Evolutionary conservation across 2,797 vertebrate genomes (phyloP).

Genomic region (Acrossocheilus wenchowensis): DNA sequence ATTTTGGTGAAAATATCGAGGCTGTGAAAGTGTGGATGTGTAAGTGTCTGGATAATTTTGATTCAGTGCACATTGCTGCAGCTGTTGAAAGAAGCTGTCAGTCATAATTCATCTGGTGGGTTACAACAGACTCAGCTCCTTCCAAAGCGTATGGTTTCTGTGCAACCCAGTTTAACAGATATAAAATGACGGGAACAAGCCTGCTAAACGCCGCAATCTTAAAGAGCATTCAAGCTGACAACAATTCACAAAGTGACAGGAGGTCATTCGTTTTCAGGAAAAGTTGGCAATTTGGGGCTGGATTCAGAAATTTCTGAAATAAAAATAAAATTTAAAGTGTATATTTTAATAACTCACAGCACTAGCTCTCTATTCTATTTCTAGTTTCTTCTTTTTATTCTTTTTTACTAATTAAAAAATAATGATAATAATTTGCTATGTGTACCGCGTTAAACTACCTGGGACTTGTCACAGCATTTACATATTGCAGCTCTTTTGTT

Average conservation of each 20-base stretch:
- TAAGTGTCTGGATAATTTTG: constrained; percentile 14
- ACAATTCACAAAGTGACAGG: background rate
- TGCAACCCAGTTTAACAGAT: background rate
- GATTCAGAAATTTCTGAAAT: background rate
- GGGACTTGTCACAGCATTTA: background rate
- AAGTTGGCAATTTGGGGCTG: background rate
- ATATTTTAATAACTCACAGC: background rate
- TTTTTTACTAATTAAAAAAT: too few relatives aligned
- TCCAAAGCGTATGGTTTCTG: constrained; percentile 23
- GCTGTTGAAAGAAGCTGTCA: constrained; percentile 37
- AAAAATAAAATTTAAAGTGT: background rate
- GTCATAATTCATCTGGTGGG: constrained; percentile 10
- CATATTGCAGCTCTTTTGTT: background rate
- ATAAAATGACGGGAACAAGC: background rate
- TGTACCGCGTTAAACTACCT: background rate
- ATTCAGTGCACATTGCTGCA: background rate
- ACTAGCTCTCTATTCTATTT: background rate
- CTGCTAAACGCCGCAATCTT: background rate
- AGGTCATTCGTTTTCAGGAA: background rate
- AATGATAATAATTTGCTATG: too few relatives aligned
- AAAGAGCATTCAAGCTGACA: background rate
- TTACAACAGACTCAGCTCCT: constrained; percentile 6
- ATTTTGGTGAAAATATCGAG: background rate
- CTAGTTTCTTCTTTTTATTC: too few relatives aligned
- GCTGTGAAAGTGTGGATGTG: constrained; percentile 15